Base-by-base conservation (phyloP, 2,888 invertebrate species). In the Torymus aiolomorphi region DNA sequence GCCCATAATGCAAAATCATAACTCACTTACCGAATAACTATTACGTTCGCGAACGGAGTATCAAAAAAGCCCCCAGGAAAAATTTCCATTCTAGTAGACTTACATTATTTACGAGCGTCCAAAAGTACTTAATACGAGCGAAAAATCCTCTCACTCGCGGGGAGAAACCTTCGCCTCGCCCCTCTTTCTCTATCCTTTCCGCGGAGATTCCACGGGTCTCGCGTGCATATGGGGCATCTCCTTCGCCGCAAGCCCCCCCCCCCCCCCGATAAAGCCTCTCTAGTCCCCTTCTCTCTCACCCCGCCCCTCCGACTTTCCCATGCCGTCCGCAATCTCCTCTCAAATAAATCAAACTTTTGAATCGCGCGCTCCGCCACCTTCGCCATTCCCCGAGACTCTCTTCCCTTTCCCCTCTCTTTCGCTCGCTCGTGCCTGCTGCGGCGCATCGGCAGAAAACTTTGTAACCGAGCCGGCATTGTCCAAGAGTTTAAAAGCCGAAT, bases 271-370 rank as follows among this genome's bases (percentile, higher is more conserved):
- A 83, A 82, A 79, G 80, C 81, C 77, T 80, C 82, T 74, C 75
- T 80, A 70, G 73, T 74, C 77, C 75, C 76, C 78, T 82, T 51
- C 24, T 31, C 8, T 24, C 51, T 11, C 76, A 65, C 61, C 67
- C 78, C 70, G 56, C 71, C 31, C 73, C 67, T 42, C 11, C 18
- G 79, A 83, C 80, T 83, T 83, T 66, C 62, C 84, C 85, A 81
- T 85, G 86, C 86, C 87, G 82, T 84, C 83, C 87, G 85, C 88
- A 90, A 89, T 89, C 88, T 89, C 84, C 87, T 87, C 88, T 87
- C 88, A 90, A 89, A 89, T 89, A 89, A 89, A 90, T 89, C 89
- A 89, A 89, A 89, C 89, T 89, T 89, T 88, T 87, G 87, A 89
- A 89, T 89, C 88, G 86, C 84, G 82, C 87, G 86, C 84, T 82